These are phyloP conservation scores for Ondatra zibethicus DNA, from an alignment of 2,113 vertebrate species.

Conservation along the genomic window DNA sequence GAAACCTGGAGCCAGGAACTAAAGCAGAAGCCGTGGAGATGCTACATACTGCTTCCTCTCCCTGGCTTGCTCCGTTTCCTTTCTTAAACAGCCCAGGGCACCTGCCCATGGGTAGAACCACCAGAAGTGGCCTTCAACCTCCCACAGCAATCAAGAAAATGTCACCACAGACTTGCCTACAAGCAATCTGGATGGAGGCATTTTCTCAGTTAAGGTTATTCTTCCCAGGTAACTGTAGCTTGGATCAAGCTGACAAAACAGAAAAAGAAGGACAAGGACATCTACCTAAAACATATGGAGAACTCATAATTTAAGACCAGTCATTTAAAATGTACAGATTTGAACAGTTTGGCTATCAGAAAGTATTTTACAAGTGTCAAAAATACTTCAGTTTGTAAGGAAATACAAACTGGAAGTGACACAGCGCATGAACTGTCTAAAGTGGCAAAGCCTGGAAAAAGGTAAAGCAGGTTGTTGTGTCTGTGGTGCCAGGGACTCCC, in stretches of 20 bases:
- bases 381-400: not conserved
- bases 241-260: not conserved
- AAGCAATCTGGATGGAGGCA: not conserved
- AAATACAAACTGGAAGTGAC: not conserved
- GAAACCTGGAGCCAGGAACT: not conserved
- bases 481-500: not conserved
- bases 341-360: not conserved
- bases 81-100: not conserved
- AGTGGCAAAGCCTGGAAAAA: not conserved
- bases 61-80: not conserved
- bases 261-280: not conserved
- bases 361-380: not conserved
- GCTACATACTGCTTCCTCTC: not conserved
- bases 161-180: not conserved
- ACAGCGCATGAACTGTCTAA: not conserved
- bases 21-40: not conserved
- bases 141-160: not conserved
- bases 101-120: not conserved
- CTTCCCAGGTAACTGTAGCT: not conserved
- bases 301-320: not conserved
- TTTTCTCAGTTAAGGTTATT: not conserved
- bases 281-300: slow-evolving; percentile 17
- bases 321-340: not conserved
- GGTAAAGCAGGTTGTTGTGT: not conserved
- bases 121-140: not conserved